Evolutionary conservation across 1,140 invertebrate genomes (phyloP).

Genomic region (Zaprionus taronus): DNA sequence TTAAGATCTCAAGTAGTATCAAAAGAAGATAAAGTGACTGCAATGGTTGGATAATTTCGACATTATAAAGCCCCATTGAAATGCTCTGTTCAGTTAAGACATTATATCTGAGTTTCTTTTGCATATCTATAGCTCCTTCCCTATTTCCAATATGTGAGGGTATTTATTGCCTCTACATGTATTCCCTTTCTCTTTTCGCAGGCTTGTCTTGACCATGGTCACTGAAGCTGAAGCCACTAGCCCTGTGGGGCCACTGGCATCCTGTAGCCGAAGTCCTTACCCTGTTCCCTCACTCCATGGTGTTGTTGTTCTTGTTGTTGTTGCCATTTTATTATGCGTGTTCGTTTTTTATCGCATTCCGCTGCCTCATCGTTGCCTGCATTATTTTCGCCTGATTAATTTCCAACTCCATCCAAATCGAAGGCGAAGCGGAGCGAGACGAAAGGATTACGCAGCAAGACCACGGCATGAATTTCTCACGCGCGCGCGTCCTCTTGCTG

Average conservation of each 20-base stretch:
- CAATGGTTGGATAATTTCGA: too few relatives aligned
- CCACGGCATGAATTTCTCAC: constrained; percentile 52
- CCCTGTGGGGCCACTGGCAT: constrained; percentile 17
- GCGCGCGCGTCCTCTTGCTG: constrained; percentile 8
- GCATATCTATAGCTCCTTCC: neutral
- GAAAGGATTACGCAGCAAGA: neutral
- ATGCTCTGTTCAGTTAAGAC: too few relatives aligned
- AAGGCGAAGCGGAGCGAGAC: constrained; percentile 10
- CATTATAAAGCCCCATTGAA: too few relatives aligned
- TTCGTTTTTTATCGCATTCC: constrained; percentile 68
- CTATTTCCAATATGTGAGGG: neutral
- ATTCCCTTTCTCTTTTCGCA: neutral
- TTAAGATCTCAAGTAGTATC: neutral
- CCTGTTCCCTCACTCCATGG: neutral
- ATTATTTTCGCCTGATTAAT: constrained; percentile 79
- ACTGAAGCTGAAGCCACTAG: constrained; percentile 39
- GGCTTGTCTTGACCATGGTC: constrained; percentile 45
- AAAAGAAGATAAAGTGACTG: neutral
- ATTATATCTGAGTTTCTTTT: too few relatives aligned
- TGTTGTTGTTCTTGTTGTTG: neutral
- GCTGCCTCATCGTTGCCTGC: constrained; percentile 63
- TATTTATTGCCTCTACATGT: neutral
- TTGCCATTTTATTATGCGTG: constrained; percentile 39
- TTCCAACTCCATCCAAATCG: constrained; percentile 46
- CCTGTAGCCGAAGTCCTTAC: constrained; percentile 23